phyloP scores from a whole-genome alignment of 2,113 vertebrate species.

The Antidorcas marsupialis region DNA sequence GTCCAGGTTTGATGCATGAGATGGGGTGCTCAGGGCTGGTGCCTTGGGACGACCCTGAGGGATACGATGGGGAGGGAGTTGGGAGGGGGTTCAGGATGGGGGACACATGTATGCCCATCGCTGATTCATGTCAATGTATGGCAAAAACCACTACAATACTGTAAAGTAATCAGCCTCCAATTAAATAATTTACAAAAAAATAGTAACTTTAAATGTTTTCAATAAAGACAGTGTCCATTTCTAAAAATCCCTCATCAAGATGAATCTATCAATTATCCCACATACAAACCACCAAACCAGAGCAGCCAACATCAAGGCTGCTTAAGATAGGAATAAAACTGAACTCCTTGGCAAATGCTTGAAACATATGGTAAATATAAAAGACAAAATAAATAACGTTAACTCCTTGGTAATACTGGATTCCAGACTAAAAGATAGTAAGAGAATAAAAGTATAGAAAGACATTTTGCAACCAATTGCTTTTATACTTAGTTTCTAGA shows the following conservation, averaged over 20 bases:
- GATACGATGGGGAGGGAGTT: background rate
- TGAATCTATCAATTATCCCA: background rate
- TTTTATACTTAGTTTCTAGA: background rate
- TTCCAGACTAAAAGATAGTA: background rate
- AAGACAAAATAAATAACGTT: background rate
- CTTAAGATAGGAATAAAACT: background rate
- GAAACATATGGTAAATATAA: background rate
- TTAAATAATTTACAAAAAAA: background rate
- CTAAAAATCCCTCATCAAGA: background rate
- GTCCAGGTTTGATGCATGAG: background rate
- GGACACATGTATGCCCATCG: background rate
- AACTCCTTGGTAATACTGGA: background rate
- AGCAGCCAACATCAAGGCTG: background rate
- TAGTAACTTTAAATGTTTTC: background rate
- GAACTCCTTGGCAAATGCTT: background rate
- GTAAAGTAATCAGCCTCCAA: background rate
- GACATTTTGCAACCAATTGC: background rate
- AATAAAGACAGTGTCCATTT: background rate
- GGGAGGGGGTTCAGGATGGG: background rate
- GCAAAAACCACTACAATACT: background rate
- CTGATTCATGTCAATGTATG: background rate
- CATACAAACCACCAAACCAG: background rate
- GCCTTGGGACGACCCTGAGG: background rate
- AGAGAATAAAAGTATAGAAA: background rate
- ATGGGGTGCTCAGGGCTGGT: background rate